Evolutionary conservation across 2,888 invertebrate genomes (phyloP).

Genomic region (Alviniconcha strummeri): DNA sequence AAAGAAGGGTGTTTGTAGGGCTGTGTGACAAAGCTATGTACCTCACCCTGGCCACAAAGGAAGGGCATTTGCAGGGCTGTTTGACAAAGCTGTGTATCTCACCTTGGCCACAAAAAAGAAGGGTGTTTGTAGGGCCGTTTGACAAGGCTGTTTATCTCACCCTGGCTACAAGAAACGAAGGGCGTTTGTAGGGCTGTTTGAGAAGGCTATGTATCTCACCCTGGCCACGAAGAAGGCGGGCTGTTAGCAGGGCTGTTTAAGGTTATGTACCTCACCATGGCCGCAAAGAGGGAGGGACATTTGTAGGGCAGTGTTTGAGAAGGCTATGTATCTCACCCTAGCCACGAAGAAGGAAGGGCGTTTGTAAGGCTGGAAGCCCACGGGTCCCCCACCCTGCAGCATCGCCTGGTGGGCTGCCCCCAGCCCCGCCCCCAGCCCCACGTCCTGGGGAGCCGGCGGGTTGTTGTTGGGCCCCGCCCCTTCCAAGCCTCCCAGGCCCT

Average conservation of each 20-base stretch:
- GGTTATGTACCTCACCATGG: not conserved
- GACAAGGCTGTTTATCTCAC: constrained; percentile 40
- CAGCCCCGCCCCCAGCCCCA: constrained; percentile 53
- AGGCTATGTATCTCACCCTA: constrained; percentile 48
- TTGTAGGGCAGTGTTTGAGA: too few relatives aligned
- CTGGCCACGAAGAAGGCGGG: too few relatives aligned
- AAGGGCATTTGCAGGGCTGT: too few relatives aligned
- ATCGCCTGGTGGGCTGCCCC: constrained; percentile 74
- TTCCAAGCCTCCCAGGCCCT: constrained; percentile 27
- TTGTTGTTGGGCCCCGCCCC: constrained; percentile 32
- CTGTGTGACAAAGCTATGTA: too few relatives aligned
- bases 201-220: too few relatives aligned
- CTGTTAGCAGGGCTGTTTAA: too few relatives aligned
- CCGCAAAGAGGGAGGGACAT: not conserved
- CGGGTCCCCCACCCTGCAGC: constrained; percentile 85
- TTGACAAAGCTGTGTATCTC: too few relatives aligned
- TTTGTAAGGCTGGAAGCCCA: constrained; percentile 91
- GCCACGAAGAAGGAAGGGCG: constrained; percentile 75
- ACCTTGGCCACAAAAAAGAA: not conserved
- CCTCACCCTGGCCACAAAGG: too few relatives aligned
- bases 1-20: too few relatives aligned
- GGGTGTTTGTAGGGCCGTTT: too few relatives aligned
- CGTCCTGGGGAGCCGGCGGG: constrained; percentile 43
- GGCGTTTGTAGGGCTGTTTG: too few relatives aligned
- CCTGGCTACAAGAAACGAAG: constrained; percentile 55